phyloP scores from a whole-genome alignment of 2,797 vertebrate species.

The Chiroxiphia lanceolata region DNA sequence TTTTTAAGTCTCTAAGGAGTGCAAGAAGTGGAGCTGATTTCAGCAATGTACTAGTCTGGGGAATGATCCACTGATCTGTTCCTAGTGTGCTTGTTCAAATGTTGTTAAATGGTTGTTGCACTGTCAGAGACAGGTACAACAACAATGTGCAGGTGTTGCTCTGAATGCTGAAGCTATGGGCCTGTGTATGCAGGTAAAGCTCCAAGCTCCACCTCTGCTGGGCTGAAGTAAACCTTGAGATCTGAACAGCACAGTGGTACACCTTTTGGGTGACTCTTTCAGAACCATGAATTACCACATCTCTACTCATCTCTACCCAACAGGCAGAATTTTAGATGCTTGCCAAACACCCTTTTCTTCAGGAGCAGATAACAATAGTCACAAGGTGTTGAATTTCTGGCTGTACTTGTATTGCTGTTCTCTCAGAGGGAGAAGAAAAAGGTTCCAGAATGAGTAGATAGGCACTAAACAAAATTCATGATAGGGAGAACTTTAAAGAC shows the following conservation, averaged over 20 bases:
- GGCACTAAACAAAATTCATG: background rate
- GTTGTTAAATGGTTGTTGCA: background rate
- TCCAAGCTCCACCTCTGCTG: background rate
- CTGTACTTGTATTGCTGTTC: background rate
- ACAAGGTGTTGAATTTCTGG: background rate
- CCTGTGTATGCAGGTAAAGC: background rate
- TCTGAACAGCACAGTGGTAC: background rate
- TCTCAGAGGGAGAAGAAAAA: background rate
- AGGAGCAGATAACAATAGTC: background rate
- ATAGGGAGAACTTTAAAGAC: background rate
- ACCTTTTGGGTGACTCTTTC: background rate
- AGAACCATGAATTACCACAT: background rate
- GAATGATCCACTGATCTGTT: background rate
- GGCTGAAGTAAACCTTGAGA: background rate
- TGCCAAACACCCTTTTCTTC: background rate
- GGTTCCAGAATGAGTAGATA: background rate
- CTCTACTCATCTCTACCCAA: background rate
- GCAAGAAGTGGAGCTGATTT: background rate
- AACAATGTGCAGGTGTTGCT: background rate
- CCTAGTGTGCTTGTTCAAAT: background rate
- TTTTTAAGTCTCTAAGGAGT: background rate
- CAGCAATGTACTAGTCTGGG: background rate
- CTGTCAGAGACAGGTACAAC: background rate
- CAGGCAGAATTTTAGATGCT: background rate
- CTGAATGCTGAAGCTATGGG: background rate